Conservation (phyloP, 2,113 vertebrate genomes). For the Cyanistes caeruleus region DNA sequence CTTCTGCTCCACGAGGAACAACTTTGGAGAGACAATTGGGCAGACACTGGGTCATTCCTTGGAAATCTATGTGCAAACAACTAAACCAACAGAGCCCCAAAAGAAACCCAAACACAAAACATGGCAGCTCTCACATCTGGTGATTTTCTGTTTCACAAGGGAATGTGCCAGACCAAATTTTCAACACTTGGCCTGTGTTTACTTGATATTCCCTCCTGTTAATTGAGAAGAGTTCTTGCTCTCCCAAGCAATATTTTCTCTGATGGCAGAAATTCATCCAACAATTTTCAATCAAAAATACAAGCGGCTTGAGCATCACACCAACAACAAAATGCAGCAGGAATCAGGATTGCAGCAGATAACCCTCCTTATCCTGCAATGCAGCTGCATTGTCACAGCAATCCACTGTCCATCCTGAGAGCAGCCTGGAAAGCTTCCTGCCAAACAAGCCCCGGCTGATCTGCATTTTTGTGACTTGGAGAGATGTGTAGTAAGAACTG, state of each 20-base stretch:
- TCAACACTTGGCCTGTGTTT: background rate
- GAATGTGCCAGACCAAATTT: background rate
- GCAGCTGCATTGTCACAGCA: background rate
- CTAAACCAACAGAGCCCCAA: background rate
- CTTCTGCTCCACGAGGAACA: constrained; percentile 91
- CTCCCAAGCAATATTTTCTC: background rate
- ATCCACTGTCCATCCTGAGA: background rate
- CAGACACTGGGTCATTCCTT: background rate
- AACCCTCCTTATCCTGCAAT: background rate
- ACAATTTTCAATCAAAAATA: constrained; percentile 28
- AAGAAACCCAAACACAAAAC: background rate
- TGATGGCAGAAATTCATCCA: background rate
- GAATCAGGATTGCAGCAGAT: background rate
- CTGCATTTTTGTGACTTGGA: background rate
- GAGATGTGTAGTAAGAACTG: background rate
- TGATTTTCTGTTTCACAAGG: background rate
- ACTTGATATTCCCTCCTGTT: background rate
- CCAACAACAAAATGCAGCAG: background rate
- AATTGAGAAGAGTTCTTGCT: background rate
- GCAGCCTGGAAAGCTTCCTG: background rate
- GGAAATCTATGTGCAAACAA: background rate
- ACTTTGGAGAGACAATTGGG: constrained; percentile 74
- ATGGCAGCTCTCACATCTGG: background rate
- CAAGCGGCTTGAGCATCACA: background rate
- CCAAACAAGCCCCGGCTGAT: background rate